Evolutionary conservation across 2,888 invertebrate species (phyloP).

Genomic region (Halocaridina rubra): DNA sequence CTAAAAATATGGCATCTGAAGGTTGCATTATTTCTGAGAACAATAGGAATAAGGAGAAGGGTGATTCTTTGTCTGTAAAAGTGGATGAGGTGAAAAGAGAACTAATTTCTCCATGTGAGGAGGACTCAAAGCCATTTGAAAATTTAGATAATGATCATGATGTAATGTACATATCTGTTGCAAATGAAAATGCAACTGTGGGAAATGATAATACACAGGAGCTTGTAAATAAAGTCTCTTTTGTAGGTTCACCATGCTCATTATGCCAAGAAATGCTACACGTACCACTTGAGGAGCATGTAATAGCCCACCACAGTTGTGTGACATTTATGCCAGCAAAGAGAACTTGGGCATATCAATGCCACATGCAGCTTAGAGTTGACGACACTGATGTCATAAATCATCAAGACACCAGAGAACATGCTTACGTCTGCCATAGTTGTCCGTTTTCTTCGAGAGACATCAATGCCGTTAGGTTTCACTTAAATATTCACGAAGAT

Average conservation of each 20-base stretch:
- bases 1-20: too few relatives aligned
- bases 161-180: too few relatives aligned
- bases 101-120: neutral
- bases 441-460: slow-evolving; percentile 40
- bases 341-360: slow-evolving; percentile 28
- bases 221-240: too few relatives aligned
- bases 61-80: neutral
- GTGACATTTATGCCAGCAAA: slow-evolving; percentile 45
- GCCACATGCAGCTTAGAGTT: slow-evolving; percentile 46
- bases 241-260: neutral
- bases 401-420: neutral
- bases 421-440: slow-evolving; percentile 39
- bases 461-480: slow-evolving; percentile 53
- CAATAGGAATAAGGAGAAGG: neutral
- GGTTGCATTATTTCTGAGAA: too few relatives aligned
- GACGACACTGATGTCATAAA: slow-evolving; percentile 11
- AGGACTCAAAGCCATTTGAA: too few relatives aligned
- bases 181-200: neutral
- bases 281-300: slow-evolving; percentile 37
- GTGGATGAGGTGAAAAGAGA: neutral
- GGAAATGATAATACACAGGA: neutral
- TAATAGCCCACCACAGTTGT: slow-evolving; percentile 44
- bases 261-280: slow-evolving; percentile 6
- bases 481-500: slow-evolving; percentile 46
- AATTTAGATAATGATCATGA: too few relatives aligned